phyloP scores from a whole-genome alignment of 37 sponge, comb jelly and placozoan genomes.

The Tethya wilhelma region DNA sequence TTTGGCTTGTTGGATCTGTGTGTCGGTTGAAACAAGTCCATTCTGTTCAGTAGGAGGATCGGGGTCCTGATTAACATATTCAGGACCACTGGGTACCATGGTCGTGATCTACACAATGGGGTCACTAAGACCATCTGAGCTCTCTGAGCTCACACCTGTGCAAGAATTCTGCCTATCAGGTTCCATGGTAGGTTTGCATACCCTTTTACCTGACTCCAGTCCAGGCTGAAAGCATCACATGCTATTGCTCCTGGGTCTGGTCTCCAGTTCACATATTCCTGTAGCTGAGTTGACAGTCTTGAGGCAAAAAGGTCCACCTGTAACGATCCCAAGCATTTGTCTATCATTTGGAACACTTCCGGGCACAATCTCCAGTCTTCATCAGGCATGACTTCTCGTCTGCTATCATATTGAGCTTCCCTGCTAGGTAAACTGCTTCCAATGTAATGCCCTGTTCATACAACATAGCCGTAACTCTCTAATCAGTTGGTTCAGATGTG shows the following conservation, averaged over 20 bases:
- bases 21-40: constrained; percentile 25
- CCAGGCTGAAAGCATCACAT: constrained; percentile 39
- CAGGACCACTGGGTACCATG: constrained; percentile 52
- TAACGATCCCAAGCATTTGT: constrained; percentile 14
- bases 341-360: constrained; percentile 23
- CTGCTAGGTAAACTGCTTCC: constrained; percentile 39
- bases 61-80: constrained; percentile 17
- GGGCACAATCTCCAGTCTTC: constrained; percentile 44
- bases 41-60: not conserved
- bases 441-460: constrained; percentile 36
- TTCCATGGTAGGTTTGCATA: constrained; percentile 55
- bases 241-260: constrained; percentile 54
- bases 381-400: constrained; percentile 41
- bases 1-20: constrained; percentile 15
- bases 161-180: constrained; percentile 32
- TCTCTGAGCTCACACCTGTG: constrained; percentile 6
- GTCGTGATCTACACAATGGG: constrained; percentile 47
- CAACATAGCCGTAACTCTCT: constrained; percentile 54
- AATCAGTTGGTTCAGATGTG: constrained; percentile 9
- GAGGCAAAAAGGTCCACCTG: constrained; percentile 46
- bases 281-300: constrained; percentile 22
- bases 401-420: constrained; percentile 22
- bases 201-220: constrained; percentile 23
- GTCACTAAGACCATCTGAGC: constrained; percentile 37
- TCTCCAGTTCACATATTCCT: constrained; percentile 43